Conservation (phyloP, 2,113 vertebrate genomes). For the Poecile atricapillus region DNA sequence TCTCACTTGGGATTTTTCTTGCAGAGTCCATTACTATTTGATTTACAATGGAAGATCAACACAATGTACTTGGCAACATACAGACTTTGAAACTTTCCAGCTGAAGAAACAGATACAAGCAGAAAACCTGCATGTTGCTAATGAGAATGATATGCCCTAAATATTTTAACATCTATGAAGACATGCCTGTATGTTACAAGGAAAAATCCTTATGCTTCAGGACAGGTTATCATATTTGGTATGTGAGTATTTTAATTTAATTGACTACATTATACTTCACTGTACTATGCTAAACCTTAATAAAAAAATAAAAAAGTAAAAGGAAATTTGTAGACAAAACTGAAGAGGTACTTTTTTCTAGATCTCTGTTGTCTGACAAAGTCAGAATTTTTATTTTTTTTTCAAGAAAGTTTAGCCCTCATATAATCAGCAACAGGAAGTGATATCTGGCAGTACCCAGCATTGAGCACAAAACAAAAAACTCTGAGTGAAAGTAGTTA, state of each 20-base stretch:
- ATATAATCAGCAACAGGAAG: neutral
- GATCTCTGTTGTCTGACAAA: neutral
- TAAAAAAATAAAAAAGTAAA: neutral
- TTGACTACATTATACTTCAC: neutral
- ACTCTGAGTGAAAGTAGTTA: neutral
- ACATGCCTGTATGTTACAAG: neutral
- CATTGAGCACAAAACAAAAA: neutral
- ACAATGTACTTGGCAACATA: constrained; percentile 11
- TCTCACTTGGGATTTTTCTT: neutral
- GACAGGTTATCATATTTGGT: neutral
- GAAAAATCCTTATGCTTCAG: neutral
- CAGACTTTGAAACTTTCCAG: constrained; percentile 49
- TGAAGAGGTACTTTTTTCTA: neutral
- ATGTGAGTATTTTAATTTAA: neutral
- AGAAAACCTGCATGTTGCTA: neutral
- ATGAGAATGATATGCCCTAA: neutral
- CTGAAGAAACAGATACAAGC: constrained; percentile 18
- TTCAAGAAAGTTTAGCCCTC: neutral
- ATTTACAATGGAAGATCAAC: constrained; percentile 48
- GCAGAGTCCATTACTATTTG: neutral
- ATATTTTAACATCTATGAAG: neutral
- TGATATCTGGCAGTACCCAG: neutral
- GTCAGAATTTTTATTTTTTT: neutral
- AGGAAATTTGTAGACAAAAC: neutral
- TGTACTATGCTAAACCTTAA: neutral